Evolutionary conservation across 2,888 invertebrate species (phyloP), one percentile per base, ranked within the genome.

Genomic region (Watsonalla binaria): DNA sequence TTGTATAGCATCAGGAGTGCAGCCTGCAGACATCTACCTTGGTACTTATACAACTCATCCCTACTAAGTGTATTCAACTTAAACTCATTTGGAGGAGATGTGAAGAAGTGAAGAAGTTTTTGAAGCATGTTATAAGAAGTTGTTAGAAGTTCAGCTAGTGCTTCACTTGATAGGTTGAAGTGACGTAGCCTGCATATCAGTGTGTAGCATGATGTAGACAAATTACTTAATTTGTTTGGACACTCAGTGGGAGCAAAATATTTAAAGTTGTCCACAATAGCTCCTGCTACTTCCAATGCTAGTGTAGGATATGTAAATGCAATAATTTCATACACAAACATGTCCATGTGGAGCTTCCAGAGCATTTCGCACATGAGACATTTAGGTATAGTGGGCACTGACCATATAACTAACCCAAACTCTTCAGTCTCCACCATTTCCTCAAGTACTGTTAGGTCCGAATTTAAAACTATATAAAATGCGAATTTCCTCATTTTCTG

Each of bases 361-460:
- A 90, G 68, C 54, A 90, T 64, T 69, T 89, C 89, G 66, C 84
- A 82, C 77, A 90, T 74, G 5, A 90, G 72, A 60, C 77, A 82
- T 66, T 80, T 78, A 34, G 86, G 75, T 54, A 90, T 70, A 24
- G 77, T 81, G 0, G 89, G 84, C 57, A 83, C 65, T n/a, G 84
- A 84, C 76, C 82, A 81, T 52, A 89, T 79, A 1, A 87, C 65
- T 34, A 75, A 68, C 55, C 82, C 82, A 52, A 88, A 70, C 35
- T 76, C 85, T 56, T 82, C 79, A 39, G 78, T 63, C 55, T 83
- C 82, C 7, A 78, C 69, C 66, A 90, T 68, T 46, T 78, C 70
- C 55, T 80, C 72, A 42, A 89, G 64, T 33, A 78, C 66, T n/a
- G 68, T 64, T 46, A 89, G 66, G 54, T 89, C 83, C 33, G 84